A percentile compares a stretch with the other conserved stretches of the same genome.
These are phyloP conservation scores for Clivina fossor DNA, from an alignment of 2,888 invertebrate genomes.

Conservation along the genomic window DNA sequence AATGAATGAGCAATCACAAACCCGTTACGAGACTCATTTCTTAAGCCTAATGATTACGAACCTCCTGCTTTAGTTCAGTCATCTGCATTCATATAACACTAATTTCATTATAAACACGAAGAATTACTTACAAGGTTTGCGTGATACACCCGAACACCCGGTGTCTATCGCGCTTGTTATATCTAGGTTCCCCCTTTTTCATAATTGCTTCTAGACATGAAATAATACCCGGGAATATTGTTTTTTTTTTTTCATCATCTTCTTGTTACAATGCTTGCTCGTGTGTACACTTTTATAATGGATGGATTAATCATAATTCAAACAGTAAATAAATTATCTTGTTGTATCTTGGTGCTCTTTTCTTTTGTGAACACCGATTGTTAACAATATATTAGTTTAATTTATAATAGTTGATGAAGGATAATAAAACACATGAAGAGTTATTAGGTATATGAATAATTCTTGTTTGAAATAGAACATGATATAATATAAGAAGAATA, in stretches of 20 bases:
- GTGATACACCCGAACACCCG: slow-evolving; percentile 20
- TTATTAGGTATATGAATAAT: too few species aligned
- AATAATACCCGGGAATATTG: not conserved
- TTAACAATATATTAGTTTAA: not conserved
- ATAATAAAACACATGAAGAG: too few species aligned
- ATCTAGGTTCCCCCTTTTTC: slow-evolving; percentile 19
- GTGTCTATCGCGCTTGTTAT: slow-evolving; percentile 21
- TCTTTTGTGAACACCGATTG: not conserved
- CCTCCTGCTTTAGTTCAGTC: too few species aligned
- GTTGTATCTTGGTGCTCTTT: too few species aligned
- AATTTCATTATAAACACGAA: slow-evolving; percentile 29
- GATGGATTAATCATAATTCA: slow-evolving; percentile 13
- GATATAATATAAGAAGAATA: too few species aligned
- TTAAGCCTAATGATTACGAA: too few species aligned
- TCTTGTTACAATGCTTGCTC: not conserved
- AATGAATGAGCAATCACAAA: too few species aligned
- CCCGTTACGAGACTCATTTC: too few species aligned
- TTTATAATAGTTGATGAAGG: too few species aligned
- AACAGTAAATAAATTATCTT: not conserved
- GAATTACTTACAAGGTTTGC: slow-evolving; percentile 14
- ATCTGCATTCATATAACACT: slow-evolving; percentile 14
- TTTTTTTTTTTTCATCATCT: not conserved
- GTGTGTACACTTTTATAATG: slow-evolving; percentile 5
- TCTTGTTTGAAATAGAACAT: too few species aligned
- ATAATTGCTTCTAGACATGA: slow-evolving; percentile 24